Base-by-base conservation (phyloP, 2,797 vertebrate genomes). In the Anabacerthia variegaticeps region DNA sequence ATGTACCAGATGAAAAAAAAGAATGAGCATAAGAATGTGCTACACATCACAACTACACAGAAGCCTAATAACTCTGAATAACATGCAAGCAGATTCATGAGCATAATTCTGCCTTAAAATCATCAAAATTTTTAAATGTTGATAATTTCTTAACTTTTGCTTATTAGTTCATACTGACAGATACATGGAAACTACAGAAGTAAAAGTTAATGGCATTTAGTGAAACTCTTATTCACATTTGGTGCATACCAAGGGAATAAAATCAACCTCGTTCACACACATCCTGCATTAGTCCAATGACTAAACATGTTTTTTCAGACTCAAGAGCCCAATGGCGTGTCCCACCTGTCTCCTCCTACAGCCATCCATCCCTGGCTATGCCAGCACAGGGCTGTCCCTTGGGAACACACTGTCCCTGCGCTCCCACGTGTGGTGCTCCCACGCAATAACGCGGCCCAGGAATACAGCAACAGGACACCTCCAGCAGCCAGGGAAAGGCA, bases 401-500 rank as follows among this genome's bases (percentile, higher is more conserved):
- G 46, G 46, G 46, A 48, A 48, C 46, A 46, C 44, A 46, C 23
- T 20, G 12, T 48, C 46, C 46, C 46, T 48, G 46, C 12, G 12
- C 44, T 46, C 21, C 44, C 20, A 21, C 44, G 10, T 13, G 41
- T 19, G 18, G 41, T 43, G 41, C 41, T 43, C 41, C 43, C 43
- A 43, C 43, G 43, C 21, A 22, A 46, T 48, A 48, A 48, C 4
- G 12, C 12, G 4, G 48, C 48, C 24, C 48, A 23, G 48, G 48
- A 49, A 49, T 49, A 12, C 4, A 14, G 48, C 24, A 24, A 13
- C 8, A 7, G 48, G 46, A 48, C 36, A 23, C 14, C 48, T 11
- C 21, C 11, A 41, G 41, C 8, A 4, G 0, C 20, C 9, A 39
- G 11, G 36, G 49, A 36, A 78, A 65, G 0, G 5, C 10, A 14